These are phyloP conservation scores for Wasmannia auropunctata DNA, from an alignment of 1,140 invertebrate species.

Conservation along the genomic window DNA sequence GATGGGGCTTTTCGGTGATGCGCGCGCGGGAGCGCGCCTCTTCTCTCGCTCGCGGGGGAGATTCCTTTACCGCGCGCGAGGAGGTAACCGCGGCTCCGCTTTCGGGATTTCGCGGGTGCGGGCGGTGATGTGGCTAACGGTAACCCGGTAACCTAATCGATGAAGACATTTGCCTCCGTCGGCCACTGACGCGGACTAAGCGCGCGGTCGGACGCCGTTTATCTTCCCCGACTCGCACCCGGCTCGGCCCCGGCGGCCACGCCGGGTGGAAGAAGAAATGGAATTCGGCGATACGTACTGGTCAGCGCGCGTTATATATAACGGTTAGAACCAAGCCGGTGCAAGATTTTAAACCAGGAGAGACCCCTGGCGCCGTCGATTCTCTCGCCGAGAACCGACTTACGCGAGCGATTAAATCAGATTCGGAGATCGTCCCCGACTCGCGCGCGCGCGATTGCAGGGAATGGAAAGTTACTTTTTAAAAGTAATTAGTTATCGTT, in stretches of 20 bases:
- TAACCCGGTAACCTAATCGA: constrained; percentile 32
- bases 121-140: neutral
- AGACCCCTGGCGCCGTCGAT: constrained; percentile 1
- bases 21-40: constrained; percentile 37
- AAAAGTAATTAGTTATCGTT: too few relatives aligned
- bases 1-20: constrained; percentile 38
- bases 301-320: constrained; percentile 6
- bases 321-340: neutral
- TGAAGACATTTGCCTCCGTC: constrained; percentile 51
- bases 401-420: constrained; percentile 35
- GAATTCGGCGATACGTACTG: constrained; percentile 26
- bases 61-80: neutral
- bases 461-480: too few relatives aligned
- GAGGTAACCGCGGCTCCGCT: neutral
- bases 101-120: neutral
- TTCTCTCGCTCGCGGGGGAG: constrained; percentile 34
- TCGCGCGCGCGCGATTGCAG: too few relatives aligned
- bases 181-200: constrained; percentile 33
- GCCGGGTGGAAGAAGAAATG: constrained; percentile 45
- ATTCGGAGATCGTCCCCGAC: neutral
- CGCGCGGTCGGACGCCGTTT: constrained; percentile 27
- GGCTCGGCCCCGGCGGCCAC: neutral
- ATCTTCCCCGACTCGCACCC: constrained; percentile 8
- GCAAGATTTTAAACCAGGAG: too few relatives aligned
- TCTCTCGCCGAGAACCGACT: neutral